Evolutionary conservation across 2,888 invertebrate species (phyloP), one percentile per base, ranked within the genome.

Genomic region (Diarsia brunnea): DNA sequence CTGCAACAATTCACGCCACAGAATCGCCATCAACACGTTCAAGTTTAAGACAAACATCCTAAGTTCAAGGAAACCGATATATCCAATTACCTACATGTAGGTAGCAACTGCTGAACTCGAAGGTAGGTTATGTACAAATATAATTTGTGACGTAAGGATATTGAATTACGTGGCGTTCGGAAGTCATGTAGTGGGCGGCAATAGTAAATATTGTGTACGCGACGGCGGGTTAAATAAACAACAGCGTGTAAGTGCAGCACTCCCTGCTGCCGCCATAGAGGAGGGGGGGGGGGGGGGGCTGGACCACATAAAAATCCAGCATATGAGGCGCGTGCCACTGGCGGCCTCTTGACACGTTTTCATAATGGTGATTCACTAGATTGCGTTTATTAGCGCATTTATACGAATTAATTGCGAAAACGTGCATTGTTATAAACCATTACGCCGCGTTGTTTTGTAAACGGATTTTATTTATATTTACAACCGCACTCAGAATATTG

Each of bases 341-440:
- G 89, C 92, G 87, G 84, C 84, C 92, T 87, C 93, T 94, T 94
- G 93, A 94, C 93, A 94, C 90, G 85, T 87, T 93, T 93, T 88
- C 92, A 91, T 93, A 92, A 93, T 94, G 89, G 92, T 91, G 90
- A 93, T 91, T 93, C 90, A 91, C 90, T 91, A 89, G 86, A 92
- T 92, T 91, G 91, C 90, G 89, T 89, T 92, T 92, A 92, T 92
- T 91, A 92, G 88, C 86, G 85, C 89, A 89, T 90, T 91, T 90
- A 89, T 86, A 89, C 76, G 79, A 90, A 88, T 88, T 90, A 89
- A 91, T 90, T 87, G 87, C 87, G 74, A 84, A 73, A 73, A 68
- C 73, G 53, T 65, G 74, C 47, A 82, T 73, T 82, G 77, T 76
- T n/a, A 76, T 71, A 73, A 76, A 82, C 83, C 80, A 78, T 82